Base-by-base conservation (phyloP, 2,888 invertebrate species). In the Aspidiotus rigidus region DNA sequence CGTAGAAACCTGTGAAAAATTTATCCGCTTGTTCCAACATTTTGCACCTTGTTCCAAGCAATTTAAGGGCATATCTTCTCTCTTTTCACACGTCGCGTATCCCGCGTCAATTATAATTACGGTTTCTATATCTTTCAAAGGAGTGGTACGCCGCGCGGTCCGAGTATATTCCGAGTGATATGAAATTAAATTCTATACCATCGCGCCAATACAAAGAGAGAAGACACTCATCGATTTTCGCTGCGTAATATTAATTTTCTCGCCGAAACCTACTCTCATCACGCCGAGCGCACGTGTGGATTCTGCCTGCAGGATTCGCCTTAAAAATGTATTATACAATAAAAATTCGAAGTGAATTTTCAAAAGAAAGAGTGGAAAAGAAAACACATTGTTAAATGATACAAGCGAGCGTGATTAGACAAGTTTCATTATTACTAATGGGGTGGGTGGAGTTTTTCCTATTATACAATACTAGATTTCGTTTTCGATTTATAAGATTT, bases 361-460 rank as follows among this genome's bases (percentile, higher is more conserved):
- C 28, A 28, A 28, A 28, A 28, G 28, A 28, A 28, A 28, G 28
- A 28, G 28, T 28, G 28, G 28, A 28, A 28, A 28, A 28, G 28
- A 28, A 28, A 28, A 28, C 28, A 28, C 28, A 28, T 28, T 28
- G 28, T 28, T 28, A 28, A 28, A 28, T 28, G 28, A 59, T 39
- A 59, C 16, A 6, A 10, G 28, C 28, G 44, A 62, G 62, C 10
- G 17, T 62, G 62, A 62, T 62, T 62, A 62, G 62, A 62, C 62
- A 62, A 41, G 62, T 62, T 62, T 42, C 62, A 13, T 62, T 62
- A 42, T 62, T 40, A 16, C 44, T 62, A 62, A 62, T 62, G 62
- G 62, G 40, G 62, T 62, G 39, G 62, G 62, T 62, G 62, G 62
- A 62, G 62, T 28, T 28, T 28, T 28, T 28, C 28, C 28, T 28